Percentiles rank a stretch among this genome's conserved stretches.
Evolutionary conservation across 1,140 invertebrate species (phyloP).

Genomic region (Aphis gossypii): DNA sequence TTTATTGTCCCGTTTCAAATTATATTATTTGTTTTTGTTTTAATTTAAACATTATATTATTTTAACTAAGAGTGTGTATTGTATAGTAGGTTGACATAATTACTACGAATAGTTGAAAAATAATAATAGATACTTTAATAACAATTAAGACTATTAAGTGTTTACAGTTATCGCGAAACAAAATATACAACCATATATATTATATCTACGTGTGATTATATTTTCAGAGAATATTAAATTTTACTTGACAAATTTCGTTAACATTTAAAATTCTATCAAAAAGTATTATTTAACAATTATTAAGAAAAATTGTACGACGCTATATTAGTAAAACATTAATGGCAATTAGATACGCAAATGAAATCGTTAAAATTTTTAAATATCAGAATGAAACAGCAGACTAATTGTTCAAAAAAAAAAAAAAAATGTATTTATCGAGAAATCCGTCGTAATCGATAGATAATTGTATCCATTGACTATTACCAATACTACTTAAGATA

Average conservation of each 20-base stretch:
- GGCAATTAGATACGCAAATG: background rate
- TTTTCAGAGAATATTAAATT: background rate
- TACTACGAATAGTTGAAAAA: background rate
- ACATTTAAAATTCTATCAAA: background rate
- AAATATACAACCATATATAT: background rate
- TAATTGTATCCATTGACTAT: background rate
- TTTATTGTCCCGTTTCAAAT: background rate
- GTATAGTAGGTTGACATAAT: background rate
- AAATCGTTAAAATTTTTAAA: background rate
- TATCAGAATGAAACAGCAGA: background rate
- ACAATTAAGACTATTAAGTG: background rate
- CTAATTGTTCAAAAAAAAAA: background rate
- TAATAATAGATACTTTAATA: background rate
- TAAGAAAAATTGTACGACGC: background rate
- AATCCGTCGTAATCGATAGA: background rate
- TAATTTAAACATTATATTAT: background rate
- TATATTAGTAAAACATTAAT: background rate
- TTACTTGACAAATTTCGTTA: background rate
- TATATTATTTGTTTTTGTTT: background rate
- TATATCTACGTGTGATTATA: background rate
- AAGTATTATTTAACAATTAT: background rate
- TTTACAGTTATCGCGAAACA: background rate
- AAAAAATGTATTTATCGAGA: background rate
- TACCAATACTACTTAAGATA: background rate
- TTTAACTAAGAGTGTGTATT: background rate